Base-by-base conservation (phyloP, 1,140 invertebrate species). In the Thalassaphorura encarpata region DNA sequence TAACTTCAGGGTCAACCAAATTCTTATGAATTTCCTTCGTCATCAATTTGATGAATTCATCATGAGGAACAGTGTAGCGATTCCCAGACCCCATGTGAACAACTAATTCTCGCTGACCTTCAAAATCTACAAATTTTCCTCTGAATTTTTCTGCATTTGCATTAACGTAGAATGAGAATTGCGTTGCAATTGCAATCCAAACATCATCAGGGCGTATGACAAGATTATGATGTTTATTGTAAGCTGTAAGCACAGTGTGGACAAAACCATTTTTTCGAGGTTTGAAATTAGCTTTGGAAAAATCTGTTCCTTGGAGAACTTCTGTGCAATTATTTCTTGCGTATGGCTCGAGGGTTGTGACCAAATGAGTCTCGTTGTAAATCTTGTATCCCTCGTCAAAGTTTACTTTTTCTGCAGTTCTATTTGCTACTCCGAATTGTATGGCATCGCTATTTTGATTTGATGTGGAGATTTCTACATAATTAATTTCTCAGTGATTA, bases 121-220 rank as follows among this genome's bases (percentile, higher is more conserved):
- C 56, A 58, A 58, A 58, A 16, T 27, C 52, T 2, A 58, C 56
- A 40, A 58, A 58, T 41, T 58, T 28, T 11, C 43, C 29, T 3
- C 56, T 18, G 39, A 52, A 52, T 29, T 58, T 27, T 48, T 58
- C 56, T 15, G 56, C 54, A 3, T 47, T 6, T 23, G 45, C 46
- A 27, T 56, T 56, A 5, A 56, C 15, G 33, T 56, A 56, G 41
- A 52, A 52, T 21, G 57, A 59, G 31, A 59, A 59, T 28, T 59
- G 57, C 3, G 46, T 42, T 33, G 54, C 50, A 40, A 59, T 53
- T 1, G 51, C 31, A 6, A 48, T 27, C 57, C 57, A 59, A 24
- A 59, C 23, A 23, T 59, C 57, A 42, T 59, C 57, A 15, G 57
- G 57, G 1, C 57, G 28, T 24, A 59, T 11, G n/a, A 59, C 27